Evolutionary conservation across 2,113 vertebrate genomes (phyloP).

Genomic region (Equus quagga): DNA sequence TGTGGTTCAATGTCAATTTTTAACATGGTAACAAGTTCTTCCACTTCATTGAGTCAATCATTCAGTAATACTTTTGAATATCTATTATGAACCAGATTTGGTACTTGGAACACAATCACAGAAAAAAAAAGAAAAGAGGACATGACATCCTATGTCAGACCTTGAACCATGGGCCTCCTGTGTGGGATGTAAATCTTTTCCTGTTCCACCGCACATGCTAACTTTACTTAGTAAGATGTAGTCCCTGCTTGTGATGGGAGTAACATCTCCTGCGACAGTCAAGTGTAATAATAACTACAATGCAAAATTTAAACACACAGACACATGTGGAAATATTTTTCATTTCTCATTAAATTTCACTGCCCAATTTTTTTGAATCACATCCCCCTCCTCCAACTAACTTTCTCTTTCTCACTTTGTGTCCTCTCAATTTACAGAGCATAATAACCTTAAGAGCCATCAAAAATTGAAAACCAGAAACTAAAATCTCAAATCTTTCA

Average conservation of each 20-base stretch:
- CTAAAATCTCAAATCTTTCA: not conserved
- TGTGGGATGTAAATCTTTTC: not conserved
- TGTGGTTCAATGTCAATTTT: not conserved
- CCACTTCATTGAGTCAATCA: not conserved
- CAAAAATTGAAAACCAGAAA: not conserved
- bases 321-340: not conserved
- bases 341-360: not conserved
- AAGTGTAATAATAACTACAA: not conserved
- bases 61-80: not conserved
- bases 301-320: not conserved
- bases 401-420: not conserved
- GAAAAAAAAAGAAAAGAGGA: not conserved
- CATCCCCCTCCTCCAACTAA: not conserved
- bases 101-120: not conserved
- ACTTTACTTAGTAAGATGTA: not conserved
- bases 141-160: not conserved
- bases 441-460: not conserved
- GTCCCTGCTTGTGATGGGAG: not conserved
- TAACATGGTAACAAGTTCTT: not conserved
- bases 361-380: not conserved
- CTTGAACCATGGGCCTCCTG: not conserved
- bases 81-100: not conserved
- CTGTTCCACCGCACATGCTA: not conserved
- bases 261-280: not conserved
- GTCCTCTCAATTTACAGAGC: not conserved